phyloP scores from a whole-genome alignment of 2,113 vertebrate genomes.

The Psittacula cyanocephala region DNA sequence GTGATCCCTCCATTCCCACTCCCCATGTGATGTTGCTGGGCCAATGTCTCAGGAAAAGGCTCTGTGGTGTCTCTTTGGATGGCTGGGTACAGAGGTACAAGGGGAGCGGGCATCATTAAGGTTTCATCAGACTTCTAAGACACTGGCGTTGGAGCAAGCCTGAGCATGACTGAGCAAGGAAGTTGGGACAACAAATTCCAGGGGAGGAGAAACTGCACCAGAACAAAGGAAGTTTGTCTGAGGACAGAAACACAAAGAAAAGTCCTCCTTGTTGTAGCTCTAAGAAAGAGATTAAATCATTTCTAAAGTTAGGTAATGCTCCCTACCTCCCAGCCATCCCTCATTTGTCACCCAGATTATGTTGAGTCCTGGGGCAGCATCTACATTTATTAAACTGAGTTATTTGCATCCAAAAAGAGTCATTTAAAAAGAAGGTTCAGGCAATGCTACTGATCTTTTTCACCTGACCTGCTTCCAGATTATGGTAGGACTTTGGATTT shows the following conservation, averaged over 20 bases:
- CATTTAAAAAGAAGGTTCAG: not conserved
- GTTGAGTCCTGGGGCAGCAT: not conserved
- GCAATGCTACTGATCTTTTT: not conserved
- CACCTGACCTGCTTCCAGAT: not conserved
- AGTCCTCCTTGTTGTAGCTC: constrained; percentile 2
- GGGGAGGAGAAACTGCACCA: constrained; percentile 36
- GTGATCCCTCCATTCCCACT: not conserved
- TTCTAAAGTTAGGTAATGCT: constrained; percentile 18
- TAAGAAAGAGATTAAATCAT: constrained; percentile 10
- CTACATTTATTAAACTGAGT: constrained; percentile 1
- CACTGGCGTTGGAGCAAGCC: constrained; percentile 32
- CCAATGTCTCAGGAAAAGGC: not conserved
- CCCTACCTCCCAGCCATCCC: not conserved
- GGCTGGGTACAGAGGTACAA: not conserved
- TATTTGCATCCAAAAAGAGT: constrained; percentile 36
- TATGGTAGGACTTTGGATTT: not conserved
- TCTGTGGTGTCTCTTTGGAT: not conserved
- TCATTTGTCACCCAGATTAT: constrained; percentile 53
- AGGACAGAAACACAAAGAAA: constrained; percentile 44
- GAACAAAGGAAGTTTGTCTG: constrained; percentile 69
- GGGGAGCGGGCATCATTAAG: not conserved
- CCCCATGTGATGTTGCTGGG: accelerated
- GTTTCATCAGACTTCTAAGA: constrained; percentile 21
- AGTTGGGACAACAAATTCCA: constrained; percentile 60
- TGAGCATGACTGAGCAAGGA: constrained; percentile 35